A percentile compares a stretch with the other conserved stretches of the same genome.
Evolutionary conservation across 1,140 invertebrate species (phyloP).

Genomic region (Polypedilum pembai): DNA sequence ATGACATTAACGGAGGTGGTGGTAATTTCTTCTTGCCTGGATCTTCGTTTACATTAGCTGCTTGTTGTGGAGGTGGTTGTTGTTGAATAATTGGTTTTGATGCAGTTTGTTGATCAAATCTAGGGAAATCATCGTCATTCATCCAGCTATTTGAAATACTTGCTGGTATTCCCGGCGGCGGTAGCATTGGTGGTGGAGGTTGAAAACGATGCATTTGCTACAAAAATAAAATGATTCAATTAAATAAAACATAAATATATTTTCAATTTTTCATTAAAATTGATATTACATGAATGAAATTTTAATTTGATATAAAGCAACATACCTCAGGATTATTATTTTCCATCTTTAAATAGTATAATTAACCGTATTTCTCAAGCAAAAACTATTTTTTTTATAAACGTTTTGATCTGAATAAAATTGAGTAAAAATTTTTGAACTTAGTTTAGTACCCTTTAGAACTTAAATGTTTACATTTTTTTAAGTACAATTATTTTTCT

Average conservation of each 20-base stretch:
- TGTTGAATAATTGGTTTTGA: background rate
- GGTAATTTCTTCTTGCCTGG: conserved; percentile 31
- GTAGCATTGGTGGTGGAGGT: background rate
- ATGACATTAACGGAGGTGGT: conserved; percentile 48
- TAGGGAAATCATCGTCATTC: background rate
- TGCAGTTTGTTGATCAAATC: conserved; percentile 26
- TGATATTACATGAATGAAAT: background rate
- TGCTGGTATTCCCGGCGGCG: conserved; percentile 30
- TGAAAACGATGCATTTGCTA: background rate
- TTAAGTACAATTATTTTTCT: background rate
- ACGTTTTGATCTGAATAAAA: background rate
- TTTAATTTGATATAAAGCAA: background rate
- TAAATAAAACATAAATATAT: background rate
- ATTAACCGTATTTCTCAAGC: background rate
- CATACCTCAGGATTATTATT: background rate
- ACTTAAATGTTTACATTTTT: background rate
- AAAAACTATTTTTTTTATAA: background rate
- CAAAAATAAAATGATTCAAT: background rate
- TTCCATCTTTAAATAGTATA: background rate
- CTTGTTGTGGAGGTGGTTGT: conserved; percentile 1
- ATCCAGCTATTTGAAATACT: conserved; percentile 30
- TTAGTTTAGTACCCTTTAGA: background rate
- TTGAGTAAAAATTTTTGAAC: too few species aligned
- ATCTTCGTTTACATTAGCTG: conserved; percentile 22
- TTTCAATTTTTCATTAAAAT: background rate